phyloP scores from a whole-genome alignment of 2,888 invertebrate species.

The Sepiola atlantica region DNA sequence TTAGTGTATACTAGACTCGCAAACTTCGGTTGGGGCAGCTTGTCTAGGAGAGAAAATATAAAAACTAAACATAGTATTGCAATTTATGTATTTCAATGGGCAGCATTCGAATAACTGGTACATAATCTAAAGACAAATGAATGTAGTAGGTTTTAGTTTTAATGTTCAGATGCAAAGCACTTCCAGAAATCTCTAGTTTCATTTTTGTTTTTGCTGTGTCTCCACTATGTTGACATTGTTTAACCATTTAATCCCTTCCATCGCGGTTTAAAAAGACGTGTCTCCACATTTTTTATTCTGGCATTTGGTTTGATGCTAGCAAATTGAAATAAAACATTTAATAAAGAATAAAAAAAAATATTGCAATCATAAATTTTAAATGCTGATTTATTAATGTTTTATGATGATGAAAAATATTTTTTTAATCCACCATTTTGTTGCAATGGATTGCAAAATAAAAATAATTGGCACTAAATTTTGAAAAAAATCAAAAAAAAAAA shows the following conservation, averaged over 20 bases:
- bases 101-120: not conserved
- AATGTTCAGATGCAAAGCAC: not conserved
- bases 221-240: not conserved
- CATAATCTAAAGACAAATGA: not conserved
- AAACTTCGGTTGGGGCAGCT: too few species aligned
- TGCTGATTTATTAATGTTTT: not conserved
- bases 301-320: not conserved
- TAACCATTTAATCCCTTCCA: not conserved
- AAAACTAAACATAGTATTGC: too few species aligned
- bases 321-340: not conserved
- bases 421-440: not conserved
- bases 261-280: not conserved
- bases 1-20: too few species aligned
- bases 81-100: not conserved
- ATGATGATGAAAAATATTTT: not conserved
- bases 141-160: not conserved
- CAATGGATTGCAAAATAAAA: not conserved
- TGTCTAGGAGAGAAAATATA: too few species aligned
- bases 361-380: not conserved
- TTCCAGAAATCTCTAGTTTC: not conserved
- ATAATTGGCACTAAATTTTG: too few species aligned
- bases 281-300: not conserved
- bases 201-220: not conserved
- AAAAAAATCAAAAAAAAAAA: not conserved
- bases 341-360: slow-evolving; percentile 15